phyloP scores from a whole-genome alignment of 2,113 vertebrate genomes.

The Columbina picui region DNA sequence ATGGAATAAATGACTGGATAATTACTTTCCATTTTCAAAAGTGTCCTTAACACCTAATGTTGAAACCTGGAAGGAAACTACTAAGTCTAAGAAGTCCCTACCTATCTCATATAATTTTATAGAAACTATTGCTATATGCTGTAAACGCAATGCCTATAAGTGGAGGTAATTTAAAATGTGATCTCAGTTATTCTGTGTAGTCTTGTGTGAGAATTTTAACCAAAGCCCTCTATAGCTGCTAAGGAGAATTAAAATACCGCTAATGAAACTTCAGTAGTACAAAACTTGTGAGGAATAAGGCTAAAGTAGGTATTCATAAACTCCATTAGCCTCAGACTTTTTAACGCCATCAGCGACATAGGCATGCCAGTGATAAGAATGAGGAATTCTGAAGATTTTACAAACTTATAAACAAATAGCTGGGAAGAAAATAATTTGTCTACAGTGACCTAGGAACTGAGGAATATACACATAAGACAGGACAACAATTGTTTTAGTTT shows the following conservation, averaged over 20 bases:
- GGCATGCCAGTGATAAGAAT: neutral
- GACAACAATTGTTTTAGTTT: neutral
- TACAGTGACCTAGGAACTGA: neutral
- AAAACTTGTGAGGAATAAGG: neutral
- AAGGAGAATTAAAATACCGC: neutral
- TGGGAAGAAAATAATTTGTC: neutral
- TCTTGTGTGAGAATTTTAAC: neutral
- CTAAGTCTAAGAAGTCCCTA: neutral
- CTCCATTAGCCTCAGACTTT: neutral
- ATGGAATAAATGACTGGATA: neutral
- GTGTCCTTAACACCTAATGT: neutral
- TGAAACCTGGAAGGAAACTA: neutral
- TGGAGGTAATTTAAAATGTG: neutral
- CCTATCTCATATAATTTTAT: neutral
- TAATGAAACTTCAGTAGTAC: neutral
- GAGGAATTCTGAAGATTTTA: neutral
- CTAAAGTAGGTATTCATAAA: neutral
- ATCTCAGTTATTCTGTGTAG: neutral
- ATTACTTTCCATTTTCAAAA: neutral
- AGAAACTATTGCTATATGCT: neutral
- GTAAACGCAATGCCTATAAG: neutral
- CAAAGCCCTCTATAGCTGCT: neutral
- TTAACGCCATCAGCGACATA: neutral
- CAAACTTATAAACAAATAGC: neutral
- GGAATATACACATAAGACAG: neutral